phyloP scores from a whole-genome alignment of 2,113 vertebrate genomes.

The Tretioscincus oriximinensis region DNA sequence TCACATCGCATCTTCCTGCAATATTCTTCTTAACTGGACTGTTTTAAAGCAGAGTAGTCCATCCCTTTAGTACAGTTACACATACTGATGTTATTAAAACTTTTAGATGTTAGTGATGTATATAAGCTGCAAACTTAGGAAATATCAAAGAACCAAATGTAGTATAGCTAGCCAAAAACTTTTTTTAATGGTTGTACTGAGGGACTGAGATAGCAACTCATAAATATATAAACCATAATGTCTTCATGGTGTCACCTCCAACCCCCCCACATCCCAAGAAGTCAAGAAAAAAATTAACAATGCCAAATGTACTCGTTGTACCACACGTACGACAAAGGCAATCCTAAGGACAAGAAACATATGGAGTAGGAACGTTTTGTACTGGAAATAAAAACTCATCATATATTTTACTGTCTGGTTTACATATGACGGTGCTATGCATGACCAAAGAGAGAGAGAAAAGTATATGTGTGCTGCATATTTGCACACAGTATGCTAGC shows the following conservation, averaged over 20 bases:
- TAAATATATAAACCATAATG: conserved; percentile 19
- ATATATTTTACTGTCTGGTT: not conserved
- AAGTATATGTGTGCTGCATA: not conserved
- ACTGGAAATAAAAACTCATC: not conserved
- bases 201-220: not conserved
- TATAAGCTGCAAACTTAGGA: conserved; percentile 1
- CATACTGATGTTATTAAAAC: not conserved
- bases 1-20: not conserved
- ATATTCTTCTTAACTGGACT: conserved; percentile 23
- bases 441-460: not conserved
- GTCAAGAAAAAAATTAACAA: conserved; percentile 23
- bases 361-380: not conserved
- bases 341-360: not conserved
- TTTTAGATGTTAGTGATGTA: not conserved
- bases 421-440: not conserved
- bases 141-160: conserved; percentile 15
- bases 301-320: conserved; percentile 35
- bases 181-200: not conserved
- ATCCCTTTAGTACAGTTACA: not conserved
- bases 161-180: conserved; percentile 6
- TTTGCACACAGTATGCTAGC: too few species aligned
- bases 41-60: not conserved
- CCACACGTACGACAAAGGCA: not conserved
- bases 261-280: not conserved
- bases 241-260: conserved; percentile 30